phyloP scores from a whole-genome alignment of 2,888 invertebrate genomes.

The Diarsia dahlii region DNA sequence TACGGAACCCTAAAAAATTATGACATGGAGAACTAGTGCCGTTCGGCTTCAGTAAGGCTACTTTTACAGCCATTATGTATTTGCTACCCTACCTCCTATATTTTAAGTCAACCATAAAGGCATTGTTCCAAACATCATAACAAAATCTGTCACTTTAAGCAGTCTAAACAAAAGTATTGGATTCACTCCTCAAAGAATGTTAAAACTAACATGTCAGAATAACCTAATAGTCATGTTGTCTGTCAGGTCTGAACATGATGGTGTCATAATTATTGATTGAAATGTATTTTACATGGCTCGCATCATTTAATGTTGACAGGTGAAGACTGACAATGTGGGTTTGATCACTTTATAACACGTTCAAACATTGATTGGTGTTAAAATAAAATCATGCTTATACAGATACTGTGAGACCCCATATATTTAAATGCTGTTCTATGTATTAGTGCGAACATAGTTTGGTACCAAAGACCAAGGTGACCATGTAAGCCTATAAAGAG shows the following conservation, averaged over 20 bases:
- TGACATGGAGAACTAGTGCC: no score
- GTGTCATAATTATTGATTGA: constrained; percentile 30
- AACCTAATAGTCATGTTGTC: constrained; percentile 27
- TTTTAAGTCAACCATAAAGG: background rate
- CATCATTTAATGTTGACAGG: constrained; percentile 2
- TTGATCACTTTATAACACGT: background rate
- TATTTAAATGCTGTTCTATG: background rate
- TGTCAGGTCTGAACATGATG: constrained; percentile 8
- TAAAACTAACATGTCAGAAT: constrained; percentile 20
- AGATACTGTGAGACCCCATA: background rate
- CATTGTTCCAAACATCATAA: background rate
- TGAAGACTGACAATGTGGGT: background rate
- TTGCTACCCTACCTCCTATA: background rate
- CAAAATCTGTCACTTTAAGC: background rate
- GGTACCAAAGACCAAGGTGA: background rate
- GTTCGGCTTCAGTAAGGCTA: no score
- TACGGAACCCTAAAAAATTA: no score
- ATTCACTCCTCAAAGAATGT: background rate
- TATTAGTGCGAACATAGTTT: background rate
- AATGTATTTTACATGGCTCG: background rate
- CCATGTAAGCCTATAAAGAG: background rate
- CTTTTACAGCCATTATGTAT: no score
- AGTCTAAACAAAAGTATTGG: constrained; percentile 27
- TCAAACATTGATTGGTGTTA: constrained; percentile 4
- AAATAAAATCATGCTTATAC: background rate